Evolutionary conservation across 2,888 invertebrate genomes (phyloP).

Genomic region (Dorcus hopei): DNA sequence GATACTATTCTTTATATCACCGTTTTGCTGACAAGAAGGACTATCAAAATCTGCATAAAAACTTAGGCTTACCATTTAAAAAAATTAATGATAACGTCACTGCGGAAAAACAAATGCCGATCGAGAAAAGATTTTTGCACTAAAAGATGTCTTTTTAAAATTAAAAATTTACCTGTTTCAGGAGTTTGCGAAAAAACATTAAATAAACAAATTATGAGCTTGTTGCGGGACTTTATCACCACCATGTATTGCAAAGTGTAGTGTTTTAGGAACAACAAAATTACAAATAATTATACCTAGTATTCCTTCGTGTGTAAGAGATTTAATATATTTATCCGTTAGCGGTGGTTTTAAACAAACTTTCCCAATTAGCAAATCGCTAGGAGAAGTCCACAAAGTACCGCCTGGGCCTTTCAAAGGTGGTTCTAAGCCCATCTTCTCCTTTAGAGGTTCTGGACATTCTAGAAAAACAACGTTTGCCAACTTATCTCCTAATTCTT

Average conservation of each 20-base stretch:
- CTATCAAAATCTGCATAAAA: no score
- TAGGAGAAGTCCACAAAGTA: conserved; percentile 49
- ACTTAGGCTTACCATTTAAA: no score
- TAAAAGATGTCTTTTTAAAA: no score
- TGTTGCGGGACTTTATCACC: no score
- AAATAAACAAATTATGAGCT: no score
- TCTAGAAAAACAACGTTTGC: conserved; percentile 41
- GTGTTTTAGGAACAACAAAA: neutral
- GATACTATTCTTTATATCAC: no score
- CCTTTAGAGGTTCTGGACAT: conserved; percentile 36
- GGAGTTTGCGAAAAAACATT: no score
- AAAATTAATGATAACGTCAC: no score
- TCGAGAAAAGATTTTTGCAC: no score
- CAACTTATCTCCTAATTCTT: conserved; percentile 40
- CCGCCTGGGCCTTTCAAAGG: conserved; percentile 42
- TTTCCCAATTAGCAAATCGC: conserved; percentile 46
- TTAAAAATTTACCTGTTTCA: no score
- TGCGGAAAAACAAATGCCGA: no score
- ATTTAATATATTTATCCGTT: conserved; percentile 44
- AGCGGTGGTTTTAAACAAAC: conserved; percentile 46
- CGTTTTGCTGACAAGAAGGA: no score
- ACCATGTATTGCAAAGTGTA: neutral
- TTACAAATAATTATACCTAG: conserved; percentile 32
- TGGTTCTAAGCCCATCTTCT: conserved; percentile 38
- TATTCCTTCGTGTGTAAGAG: conserved; percentile 47